Conservation (phyloP, 2,797 vertebrate genomes). For the Halcyon badia region DNA sequence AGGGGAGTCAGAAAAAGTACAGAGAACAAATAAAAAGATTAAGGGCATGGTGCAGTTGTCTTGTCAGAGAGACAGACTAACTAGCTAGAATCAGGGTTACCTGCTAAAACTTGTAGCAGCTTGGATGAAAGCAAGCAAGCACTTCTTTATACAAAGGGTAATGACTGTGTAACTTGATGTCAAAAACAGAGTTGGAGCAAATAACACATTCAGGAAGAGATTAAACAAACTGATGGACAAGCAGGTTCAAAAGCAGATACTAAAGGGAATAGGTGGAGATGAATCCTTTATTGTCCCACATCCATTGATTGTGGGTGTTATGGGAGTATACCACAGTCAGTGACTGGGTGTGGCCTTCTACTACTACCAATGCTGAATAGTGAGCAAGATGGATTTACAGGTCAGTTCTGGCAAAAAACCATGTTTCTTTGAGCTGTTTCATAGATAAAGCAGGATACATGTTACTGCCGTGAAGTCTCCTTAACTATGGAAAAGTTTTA, state of each 20-base stretch:
- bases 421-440: not conserved
- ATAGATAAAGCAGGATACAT: not conserved
- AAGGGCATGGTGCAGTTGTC: not conserved
- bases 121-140: not conserved
- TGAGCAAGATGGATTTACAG: accelerated
- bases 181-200: not conserved
- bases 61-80: not conserved
- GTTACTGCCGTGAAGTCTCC: not conserved
- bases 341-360: not conserved
- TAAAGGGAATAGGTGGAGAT: not conserved
- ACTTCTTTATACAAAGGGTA: not conserved
- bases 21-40: not conserved
- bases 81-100: not conserved
- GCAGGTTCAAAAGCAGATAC: not conserved
- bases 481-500: not conserved
- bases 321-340: not conserved
- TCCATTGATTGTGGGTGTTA: not conserved
- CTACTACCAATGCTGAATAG: not conserved
- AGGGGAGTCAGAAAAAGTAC: not conserved
- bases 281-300: not conserved
- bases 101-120: not conserved
- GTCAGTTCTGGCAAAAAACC: not conserved
- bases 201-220: not conserved
- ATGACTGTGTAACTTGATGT: not conserved
- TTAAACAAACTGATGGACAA: not conserved